These are phyloP conservation scores for Cladopsammia gracilis DNA, from an alignment of 64 coral and sea anemone species.

Conservation along the genomic window DNA sequence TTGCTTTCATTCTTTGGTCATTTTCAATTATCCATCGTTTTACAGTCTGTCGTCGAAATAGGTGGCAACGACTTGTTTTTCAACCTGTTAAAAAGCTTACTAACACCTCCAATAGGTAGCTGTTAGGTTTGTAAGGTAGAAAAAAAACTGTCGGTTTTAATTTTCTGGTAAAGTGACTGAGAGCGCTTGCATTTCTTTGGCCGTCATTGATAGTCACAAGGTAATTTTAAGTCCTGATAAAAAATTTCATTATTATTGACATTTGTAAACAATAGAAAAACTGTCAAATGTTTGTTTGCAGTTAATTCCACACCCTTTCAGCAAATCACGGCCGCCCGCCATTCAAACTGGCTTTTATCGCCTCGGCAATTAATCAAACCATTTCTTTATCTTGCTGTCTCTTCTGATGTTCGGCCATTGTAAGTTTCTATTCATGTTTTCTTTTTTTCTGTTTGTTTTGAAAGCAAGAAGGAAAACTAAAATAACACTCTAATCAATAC, in stretches of 20 bases:
- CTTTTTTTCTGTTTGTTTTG: conserved; percentile 84
- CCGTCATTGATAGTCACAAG: conserved; percentile 4
- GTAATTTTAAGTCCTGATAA: conserved; percentile 62
- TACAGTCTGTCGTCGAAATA: neutral
- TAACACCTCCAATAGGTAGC: neutral
- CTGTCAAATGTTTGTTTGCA: conserved; percentile 62
- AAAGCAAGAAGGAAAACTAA: conserved; percentile 82
- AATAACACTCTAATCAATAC: conserved; percentile 86
- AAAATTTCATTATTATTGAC: conserved; percentile 62
- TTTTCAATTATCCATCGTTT: conserved; percentile 5
- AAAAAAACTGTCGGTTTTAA: no score
- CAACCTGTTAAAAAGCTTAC: neutral
- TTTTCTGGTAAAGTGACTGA: neutral
- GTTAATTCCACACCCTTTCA: conserved; percentile 45
- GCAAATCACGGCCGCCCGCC: conserved; percentile 52
- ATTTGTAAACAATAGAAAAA: conserved; percentile 65
- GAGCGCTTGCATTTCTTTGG: neutral
- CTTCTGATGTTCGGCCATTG: conserved; percentile 75
- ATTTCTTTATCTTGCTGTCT: conserved; percentile 83
- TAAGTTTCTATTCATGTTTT: conserved; percentile 77
- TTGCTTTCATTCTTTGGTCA: conserved; percentile 24
- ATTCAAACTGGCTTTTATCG: conserved; percentile 54
- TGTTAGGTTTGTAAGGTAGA: neutral
- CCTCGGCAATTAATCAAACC: conserved; percentile 86
- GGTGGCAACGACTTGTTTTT: neutral